A percentile compares a stretch with the other conserved stretches of the same genome.
These are phyloP conservation scores for Aphrophora alni DNA, from an alignment of 2,888 invertebrate genomes.

Conservation along the genomic window DNA sequence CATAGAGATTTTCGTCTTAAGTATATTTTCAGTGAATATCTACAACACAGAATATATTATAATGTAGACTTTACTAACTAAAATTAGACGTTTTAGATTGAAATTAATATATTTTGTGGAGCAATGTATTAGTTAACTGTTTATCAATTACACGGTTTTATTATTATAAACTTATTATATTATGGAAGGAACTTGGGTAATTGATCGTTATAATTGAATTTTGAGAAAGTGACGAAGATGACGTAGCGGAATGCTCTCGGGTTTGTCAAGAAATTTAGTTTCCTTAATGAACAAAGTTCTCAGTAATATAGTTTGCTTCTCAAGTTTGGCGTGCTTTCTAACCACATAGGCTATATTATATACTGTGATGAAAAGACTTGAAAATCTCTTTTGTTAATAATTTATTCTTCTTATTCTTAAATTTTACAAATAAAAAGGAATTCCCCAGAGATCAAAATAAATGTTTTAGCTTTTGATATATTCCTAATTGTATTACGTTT, in stretches of 20 bases:
- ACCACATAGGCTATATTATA: neutral
- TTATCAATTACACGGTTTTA: too few species aligned
- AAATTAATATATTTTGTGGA: too few species aligned
- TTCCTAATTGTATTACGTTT: neutral
- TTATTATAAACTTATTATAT: too few species aligned
- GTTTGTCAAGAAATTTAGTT: neutral
- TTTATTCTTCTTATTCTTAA: neutral
- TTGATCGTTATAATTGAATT: too few species aligned
- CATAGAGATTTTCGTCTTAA: too few species aligned
- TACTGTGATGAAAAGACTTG: neutral
- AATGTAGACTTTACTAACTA: too few species aligned
- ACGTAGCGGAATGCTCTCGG: neutral
- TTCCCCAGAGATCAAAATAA: neutral
- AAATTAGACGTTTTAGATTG: too few species aligned
- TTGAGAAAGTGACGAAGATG: too few species aligned
- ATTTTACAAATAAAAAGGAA: neutral
- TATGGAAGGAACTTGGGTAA: too few species aligned
- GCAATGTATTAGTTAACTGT: too few species aligned
- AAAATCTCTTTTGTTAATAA: neutral
- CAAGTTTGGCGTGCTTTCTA: neutral
- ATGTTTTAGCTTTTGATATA: neutral
- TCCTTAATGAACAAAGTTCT: neutral
- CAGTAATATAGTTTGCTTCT: neutral
- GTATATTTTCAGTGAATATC: too few species aligned
- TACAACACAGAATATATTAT: too few species aligned